Conservation (phyloP, 2,888 invertebrate species). For the Polietes domitor region DNA sequence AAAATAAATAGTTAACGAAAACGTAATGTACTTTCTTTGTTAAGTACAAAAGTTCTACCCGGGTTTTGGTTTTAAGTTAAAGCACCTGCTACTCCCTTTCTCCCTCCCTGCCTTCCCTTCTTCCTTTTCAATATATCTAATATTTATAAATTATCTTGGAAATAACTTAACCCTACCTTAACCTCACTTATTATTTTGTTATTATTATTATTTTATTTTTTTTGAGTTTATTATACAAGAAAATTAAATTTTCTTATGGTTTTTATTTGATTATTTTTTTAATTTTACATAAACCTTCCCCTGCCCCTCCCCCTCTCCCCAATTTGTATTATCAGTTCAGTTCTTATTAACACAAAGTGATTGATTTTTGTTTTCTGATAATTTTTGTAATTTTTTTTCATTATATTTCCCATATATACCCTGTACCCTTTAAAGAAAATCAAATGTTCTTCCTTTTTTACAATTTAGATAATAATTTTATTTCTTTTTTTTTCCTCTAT, state of each 20-base stretch:
- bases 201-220: constrained; percentile 23
- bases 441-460: constrained; percentile 62
- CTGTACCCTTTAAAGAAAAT: constrained; percentile 24
- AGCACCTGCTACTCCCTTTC: background rate
- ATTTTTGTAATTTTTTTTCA: constrained; percentile 62
- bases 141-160: constrained; percentile 44
- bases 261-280: constrained; percentile 40
- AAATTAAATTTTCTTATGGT: constrained; percentile 54
- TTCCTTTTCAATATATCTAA: background rate
- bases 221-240: constrained; percentile 20
- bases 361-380: constrained; percentile 51
- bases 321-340: constrained; percentile 19
- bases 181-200: constrained; percentile 42
- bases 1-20: constrained; percentile 36
- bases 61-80: constrained; percentile 22
- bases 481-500: constrained; percentile 38
- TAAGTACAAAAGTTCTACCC: constrained; percentile 47
- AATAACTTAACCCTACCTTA: constrained; percentile 4
- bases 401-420: constrained; percentile 52
- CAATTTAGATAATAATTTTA: constrained; percentile 49
- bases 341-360: constrained; percentile 62
- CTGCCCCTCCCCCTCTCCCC: no score
- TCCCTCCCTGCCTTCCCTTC: background rate
- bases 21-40: constrained; percentile 50
- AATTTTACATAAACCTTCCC: constrained; percentile 43